These are phyloP conservation scores for Hyles vespertilio DNA, from an alignment of 1,140 invertebrate species.

Conservation along the genomic window DNA sequence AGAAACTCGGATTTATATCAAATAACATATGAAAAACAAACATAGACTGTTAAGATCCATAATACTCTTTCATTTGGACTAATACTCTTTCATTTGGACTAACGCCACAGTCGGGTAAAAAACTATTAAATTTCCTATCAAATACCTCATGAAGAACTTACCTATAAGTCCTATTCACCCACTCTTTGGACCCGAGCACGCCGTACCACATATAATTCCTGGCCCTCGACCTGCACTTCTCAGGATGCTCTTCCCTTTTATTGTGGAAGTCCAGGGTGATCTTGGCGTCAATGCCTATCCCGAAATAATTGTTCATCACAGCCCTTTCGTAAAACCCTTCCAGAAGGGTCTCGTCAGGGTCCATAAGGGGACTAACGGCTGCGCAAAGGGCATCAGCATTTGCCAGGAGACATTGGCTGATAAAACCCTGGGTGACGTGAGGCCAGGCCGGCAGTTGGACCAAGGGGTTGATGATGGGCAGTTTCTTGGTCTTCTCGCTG, in stretches of 20 bases:
- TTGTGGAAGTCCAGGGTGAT: constrained; percentile 98
- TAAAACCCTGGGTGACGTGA: constrained; percentile 77
- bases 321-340: constrained; percentile 96
- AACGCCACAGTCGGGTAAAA: too few species aligned
- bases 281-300: constrained; percentile 99
- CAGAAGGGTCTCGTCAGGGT: constrained; percentile 91
- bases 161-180: constrained; percentile 93
- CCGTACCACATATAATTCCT: constrained; percentile 99
- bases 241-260: constrained; percentile 97
- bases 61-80: too few species aligned
- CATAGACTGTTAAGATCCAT: too few species aligned
- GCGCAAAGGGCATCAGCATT: constrained; percentile 98
- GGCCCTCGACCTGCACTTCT: constrained; percentile 95
- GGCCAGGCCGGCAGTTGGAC: constrained; percentile 92
- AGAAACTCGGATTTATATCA: too few species aligned
- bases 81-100: too few species aligned
- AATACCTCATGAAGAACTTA: constrained; percentile 18
- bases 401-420: constrained; percentile 86
- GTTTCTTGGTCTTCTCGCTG: constrained; percentile 78
- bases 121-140: too few species aligned
- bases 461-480: constrained; percentile 94
- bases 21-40: too few species aligned
- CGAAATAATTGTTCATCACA: constrained; percentile 99
- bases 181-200: constrained; percentile 95
- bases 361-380: constrained; percentile 94